Conservation (phyloP, 1,140 invertebrate species). For the Reticulitermes speratus region DNA sequence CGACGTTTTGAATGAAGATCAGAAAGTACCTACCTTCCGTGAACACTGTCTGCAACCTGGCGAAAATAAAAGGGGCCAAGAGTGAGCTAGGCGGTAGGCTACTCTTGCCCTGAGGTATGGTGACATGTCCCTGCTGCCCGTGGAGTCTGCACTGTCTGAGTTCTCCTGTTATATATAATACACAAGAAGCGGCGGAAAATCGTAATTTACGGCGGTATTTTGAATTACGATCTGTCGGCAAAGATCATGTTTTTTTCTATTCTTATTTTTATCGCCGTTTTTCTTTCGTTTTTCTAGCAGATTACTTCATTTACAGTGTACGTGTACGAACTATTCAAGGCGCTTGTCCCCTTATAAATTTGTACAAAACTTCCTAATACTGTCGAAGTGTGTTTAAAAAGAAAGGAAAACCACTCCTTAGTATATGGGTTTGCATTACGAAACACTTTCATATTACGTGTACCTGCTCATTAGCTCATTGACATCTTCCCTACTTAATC, state of each 20-base stretch:
- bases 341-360: background rate
- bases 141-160: background rate
- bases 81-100: background rate
- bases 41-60: no score
- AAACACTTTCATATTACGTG: no score
- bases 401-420: no score
- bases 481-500: no score
- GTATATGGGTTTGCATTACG: no score
- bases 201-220: background rate
- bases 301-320: background rate
- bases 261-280: background rate
- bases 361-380: no score
- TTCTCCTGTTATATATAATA: conserved; percentile 9
- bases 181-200: background rate
- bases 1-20: no score
- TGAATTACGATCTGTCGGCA: background rate
- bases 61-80: no score
- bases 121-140: background rate
- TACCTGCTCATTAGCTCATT: no score
- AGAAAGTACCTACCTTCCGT: no score
- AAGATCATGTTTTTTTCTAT: background rate
- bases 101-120: background rate
- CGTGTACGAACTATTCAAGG: background rate
- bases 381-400: no score
- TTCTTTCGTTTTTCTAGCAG: background rate